Evolutionary conservation across 2,888 invertebrate species (phyloP).

Genomic region (Hermaeophaga mercurialis): DNA sequence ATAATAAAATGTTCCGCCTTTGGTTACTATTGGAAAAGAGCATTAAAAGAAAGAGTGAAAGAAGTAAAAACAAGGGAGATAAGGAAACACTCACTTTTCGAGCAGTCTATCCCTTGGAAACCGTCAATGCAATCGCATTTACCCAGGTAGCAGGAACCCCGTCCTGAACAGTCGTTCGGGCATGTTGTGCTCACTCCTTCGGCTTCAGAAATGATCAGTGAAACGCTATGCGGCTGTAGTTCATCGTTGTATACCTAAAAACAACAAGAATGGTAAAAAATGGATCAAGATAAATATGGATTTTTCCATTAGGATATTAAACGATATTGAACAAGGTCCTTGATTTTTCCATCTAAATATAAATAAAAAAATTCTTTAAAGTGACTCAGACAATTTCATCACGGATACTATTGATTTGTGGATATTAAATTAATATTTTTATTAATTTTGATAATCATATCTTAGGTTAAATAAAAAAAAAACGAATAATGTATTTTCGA

Average conservation of each 20-base stretch:
- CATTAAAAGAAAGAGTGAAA: background rate
- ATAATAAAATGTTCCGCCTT: background rate
- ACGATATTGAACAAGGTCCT: too few species aligned
- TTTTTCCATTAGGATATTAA: too few species aligned
- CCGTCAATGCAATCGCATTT: constrained; percentile 94
- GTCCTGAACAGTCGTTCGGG: constrained; percentile 90
- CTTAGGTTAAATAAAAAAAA: too few species aligned
- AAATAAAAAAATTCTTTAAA: too few species aligned
- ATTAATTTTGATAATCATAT: too few species aligned
- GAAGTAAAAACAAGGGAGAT: constrained; percentile 1
- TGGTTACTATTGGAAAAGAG: background rate
- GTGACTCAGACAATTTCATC: too few species aligned
- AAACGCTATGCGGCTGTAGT: constrained; percentile 82
- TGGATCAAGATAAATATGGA: too few species aligned
- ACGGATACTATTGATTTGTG: too few species aligned
- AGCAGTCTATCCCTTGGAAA: constrained; percentile 83
- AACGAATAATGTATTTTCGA: too few species aligned
- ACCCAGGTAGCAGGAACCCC: constrained; percentile 90
- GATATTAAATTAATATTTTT: too few species aligned
- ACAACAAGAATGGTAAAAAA: background rate
- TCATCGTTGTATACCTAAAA: constrained; percentile 82
- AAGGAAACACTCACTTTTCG: constrained; percentile 69
- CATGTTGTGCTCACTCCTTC: constrained; percentile 91
- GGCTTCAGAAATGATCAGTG: constrained; percentile 84
- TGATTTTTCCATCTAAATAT: too few species aligned